phyloP scores from a whole-genome alignment of 2,888 invertebrate species.

The Xylophagus ater region DNA sequence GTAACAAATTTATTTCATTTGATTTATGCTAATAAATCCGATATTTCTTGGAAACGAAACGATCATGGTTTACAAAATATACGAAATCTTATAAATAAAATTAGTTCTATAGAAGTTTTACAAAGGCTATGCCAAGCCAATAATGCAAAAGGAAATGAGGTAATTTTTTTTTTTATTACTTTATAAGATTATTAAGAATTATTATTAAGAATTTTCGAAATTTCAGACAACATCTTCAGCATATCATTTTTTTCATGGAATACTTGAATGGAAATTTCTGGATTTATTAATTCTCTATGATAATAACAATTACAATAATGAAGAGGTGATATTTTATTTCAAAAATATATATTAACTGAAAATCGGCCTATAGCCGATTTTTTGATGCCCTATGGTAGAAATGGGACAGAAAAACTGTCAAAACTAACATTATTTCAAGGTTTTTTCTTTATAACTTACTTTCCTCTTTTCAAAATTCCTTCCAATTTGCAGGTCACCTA shows the following conservation, averaged over 20 bases:
- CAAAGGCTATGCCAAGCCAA: slow-evolving; percentile 30
- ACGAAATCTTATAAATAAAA: slow-evolving; percentile 25
- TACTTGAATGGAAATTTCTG: slow-evolving; percentile 35
- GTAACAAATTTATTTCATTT: slow-evolving; percentile 29
- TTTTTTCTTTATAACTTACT: background rate
- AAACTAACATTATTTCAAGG: slow-evolving; percentile 4
- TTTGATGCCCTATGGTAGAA: no score
- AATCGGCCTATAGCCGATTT: background rate
- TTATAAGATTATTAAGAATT: background rate
- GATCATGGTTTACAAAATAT: slow-evolving; percentile 20
- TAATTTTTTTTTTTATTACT: slow-evolving; percentile 11
- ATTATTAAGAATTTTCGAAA: no score
- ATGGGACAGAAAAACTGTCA: no score
- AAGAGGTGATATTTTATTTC: slow-evolving; percentile 19
- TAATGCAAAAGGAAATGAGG: slow-evolving; percentile 31
- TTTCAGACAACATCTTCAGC: slow-evolving; percentile 25
- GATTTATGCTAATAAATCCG: slow-evolving; percentile 20
- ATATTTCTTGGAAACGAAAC: slow-evolving; percentile 18
- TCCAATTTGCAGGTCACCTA: no score
- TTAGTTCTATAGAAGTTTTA: slow-evolving; percentile 24
- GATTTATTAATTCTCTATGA: slow-evolving; percentile 28
- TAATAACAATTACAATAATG: slow-evolving; percentile 14
- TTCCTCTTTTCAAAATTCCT: no score
- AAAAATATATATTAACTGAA: slow-evolving; percentile 22
- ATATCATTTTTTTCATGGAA: slow-evolving; percentile 36